phyloP scores from a whole-genome alignment of 1,140 invertebrate species.

The Orchesella cincta region DNA sequence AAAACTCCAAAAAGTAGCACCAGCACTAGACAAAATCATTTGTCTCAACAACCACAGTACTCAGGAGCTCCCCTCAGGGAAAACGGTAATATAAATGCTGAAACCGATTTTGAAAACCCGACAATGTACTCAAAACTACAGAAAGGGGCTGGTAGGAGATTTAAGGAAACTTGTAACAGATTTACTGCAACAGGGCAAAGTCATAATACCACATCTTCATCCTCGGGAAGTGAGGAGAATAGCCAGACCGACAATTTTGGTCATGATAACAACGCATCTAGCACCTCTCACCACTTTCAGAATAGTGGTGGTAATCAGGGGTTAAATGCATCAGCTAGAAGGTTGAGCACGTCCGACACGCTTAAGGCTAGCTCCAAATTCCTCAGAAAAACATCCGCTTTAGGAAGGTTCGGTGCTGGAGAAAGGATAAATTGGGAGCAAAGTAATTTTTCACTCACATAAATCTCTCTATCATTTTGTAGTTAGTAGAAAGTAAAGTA shows the following conservation, averaged over 20 bases:
- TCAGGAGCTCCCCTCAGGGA: background rate
- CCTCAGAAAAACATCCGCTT: background rate
- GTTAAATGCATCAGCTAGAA: background rate
- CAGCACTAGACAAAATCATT: background rate
- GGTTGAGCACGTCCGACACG: background rate
- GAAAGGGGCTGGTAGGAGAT: background rate
- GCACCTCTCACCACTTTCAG: background rate
- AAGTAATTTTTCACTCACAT: background rate
- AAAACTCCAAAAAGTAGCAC: background rate
- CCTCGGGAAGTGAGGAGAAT: background rate
- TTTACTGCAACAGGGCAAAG: background rate
- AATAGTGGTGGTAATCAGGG: background rate
- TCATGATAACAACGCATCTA: background rate
- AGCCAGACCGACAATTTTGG: background rate
- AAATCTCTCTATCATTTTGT: background rate
- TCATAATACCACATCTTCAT: background rate
- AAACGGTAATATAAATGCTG: background rate
- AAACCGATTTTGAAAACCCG: background rate
- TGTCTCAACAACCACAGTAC: background rate
- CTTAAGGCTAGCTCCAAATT: background rate
- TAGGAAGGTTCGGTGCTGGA: background rate
- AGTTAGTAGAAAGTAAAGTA: background rate
- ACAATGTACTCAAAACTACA: background rate
- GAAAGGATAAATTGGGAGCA: background rate
- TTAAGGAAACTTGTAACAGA: background rate